A percentile compares a stretch with the other conserved stretches of the same genome.
Evolutionary conservation across 2,888 invertebrate genomes (phyloP).

Genomic region (Luffia ferchaultella): DNA sequence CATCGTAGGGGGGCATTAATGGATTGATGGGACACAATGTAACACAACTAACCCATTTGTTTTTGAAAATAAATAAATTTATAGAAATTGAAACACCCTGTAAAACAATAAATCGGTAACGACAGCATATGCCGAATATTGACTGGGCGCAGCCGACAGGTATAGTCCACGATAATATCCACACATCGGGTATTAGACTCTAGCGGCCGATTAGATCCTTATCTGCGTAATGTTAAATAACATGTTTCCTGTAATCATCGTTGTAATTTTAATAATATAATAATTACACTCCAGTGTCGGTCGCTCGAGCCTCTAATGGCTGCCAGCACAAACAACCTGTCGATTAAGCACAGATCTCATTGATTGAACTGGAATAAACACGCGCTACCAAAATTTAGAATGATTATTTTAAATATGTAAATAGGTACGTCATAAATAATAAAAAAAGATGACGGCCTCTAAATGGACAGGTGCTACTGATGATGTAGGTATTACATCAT

Average conservation of each 20-base stretch:
- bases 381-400: too few species aligned
- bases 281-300: conserved; percentile 50
- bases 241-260: conserved; percentile 63
- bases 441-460: too few species aligned
- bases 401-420: too few species aligned
- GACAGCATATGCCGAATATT: neutral
- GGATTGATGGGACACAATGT: neutral
- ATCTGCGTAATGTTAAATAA: conserved; percentile 59
- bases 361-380: too few species aligned
- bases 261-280: conserved; percentile 62
- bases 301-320: too few species aligned
- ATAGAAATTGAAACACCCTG: neutral
- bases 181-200: conserved; percentile 60
- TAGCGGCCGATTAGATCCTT: conserved; percentile 48
- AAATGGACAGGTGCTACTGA: too few species aligned
- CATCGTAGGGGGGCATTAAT: too few species aligned
- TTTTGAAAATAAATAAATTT: neutral
- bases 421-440: too few species aligned
- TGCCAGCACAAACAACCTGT: conserved; percentile 24
- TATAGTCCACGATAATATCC: conserved; percentile 51
- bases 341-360: conserved; percentile 33
- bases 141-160: neutral
- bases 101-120: neutral
- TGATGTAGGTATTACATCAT: too few species aligned
- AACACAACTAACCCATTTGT: neutral